Base-by-base conservation (phyloP, 2,888 invertebrate genomes). In the Himalopsyche japonica region DNA sequence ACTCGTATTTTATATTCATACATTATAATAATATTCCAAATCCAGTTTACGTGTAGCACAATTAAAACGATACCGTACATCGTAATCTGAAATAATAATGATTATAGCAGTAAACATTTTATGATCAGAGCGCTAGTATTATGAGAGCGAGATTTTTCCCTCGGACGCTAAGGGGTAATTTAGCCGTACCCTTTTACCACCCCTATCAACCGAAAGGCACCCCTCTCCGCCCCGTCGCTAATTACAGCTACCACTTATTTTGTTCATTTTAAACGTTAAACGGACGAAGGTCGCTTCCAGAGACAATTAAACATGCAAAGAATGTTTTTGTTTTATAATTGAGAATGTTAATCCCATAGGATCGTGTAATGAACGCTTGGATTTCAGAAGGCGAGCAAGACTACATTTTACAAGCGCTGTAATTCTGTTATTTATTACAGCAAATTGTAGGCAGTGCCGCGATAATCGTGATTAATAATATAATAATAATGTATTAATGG, bases 311-410 rank as follows among this genome's bases (percentile, higher is more conserved):
- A 85, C 82, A 80, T 84, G 76, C 82, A 85, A 85, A 83, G 84
- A 84, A 85, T 80, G 85, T 84, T 85, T 86, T 85, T 85, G 86
- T 86, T 86, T 86, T 87, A 87, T 86, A 86, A 87, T 86, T 84
- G 83, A 86, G 87, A 84, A 79, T 84, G 85, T 86, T 87, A 85
- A 87, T 87, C 81, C 87, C 82, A 82, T 70, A 27, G 70, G 70
- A 70, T 70, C 27, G 70, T 27, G 70, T 70, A 70, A 70, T 70
- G 70, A 70, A 70, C 27, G 70, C 70, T 70, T 70, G 83, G 83
- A 79, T 81, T 80, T 81, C 79, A 43, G 81, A 81, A 82, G 37
- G 37, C 77, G 27, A 34, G 34, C 30, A 34, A 77, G 77, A 43
- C 77, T 34, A 34, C 43, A n/a, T 43, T 34, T 43, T 77, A 34